Percentiles rank a stretch among this genome's conserved stretches.
phyloP scores from a whole-genome alignment of 2,113 vertebrate genomes.

The Pseudopipra pipra region DNA sequence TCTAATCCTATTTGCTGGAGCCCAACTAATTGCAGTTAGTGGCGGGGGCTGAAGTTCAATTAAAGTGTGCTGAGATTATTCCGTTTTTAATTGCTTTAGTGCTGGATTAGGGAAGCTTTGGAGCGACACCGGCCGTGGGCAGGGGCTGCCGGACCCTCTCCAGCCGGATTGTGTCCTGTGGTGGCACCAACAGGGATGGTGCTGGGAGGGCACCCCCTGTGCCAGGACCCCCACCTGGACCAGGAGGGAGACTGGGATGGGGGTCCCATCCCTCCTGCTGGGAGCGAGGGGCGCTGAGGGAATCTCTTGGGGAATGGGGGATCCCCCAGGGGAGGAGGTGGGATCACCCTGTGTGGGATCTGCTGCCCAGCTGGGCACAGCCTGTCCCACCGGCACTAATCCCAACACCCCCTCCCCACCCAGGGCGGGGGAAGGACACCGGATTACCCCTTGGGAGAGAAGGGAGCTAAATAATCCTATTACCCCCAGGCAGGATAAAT shows the following conservation, averaged over 20 bases:
- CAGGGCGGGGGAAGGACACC: neutral
- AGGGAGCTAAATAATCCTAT: slow-evolving; percentile 82
- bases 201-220: neutral
- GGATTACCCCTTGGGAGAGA: slow-evolving; percentile 46
- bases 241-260: neutral
- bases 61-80: slow-evolving; percentile 55
- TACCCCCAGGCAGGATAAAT: slow-evolving; percentile 76
- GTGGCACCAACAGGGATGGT: rapidly evolving
- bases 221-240: neutral
- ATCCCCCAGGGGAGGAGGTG: neutral
- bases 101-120: slow-evolving; percentile 14
- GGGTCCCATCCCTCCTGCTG: neutral
- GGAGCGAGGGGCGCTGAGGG: rapidly evolving
- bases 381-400: neutral
- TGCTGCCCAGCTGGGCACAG: rapidly evolving
- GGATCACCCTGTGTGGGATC: neutral
- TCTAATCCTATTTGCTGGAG: slow-evolving; percentile 47
- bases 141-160: neutral
- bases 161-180: rapidly evolving
- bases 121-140: rapidly evolving
- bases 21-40: slow-evolving; percentile 38
- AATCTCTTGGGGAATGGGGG: rapidly evolving
- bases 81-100: slow-evolving; percentile 55
- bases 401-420: neutral
- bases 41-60: slow-evolving; percentile 37